Percentiles rank a stretch among this genome's conserved stretches.
phyloP scores from a whole-genome alignment of 2,797 vertebrate genomes.

The Melanotaenia parkinsoni region DNA sequence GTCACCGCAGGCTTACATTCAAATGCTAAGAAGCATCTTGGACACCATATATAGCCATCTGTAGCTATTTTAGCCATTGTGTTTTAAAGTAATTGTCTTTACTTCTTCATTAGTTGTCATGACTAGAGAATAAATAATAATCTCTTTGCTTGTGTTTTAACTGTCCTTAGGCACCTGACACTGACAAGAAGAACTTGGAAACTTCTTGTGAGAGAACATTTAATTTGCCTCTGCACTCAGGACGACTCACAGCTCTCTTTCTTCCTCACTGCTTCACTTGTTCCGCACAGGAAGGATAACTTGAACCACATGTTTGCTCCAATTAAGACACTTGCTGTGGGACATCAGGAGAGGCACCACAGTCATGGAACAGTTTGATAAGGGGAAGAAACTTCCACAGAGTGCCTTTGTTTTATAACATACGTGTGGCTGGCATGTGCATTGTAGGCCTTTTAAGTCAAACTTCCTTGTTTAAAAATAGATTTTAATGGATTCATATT shows the following conservation, averaged over 20 bases:
- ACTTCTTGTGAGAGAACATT: slow-evolving; percentile 46
- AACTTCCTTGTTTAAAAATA: slow-evolving; percentile 1
- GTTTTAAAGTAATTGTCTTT: neutral
- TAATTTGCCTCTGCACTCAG: slow-evolving; percentile 20
- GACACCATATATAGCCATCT: neutral
- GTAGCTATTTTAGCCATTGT: neutral
- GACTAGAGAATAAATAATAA: neutral
- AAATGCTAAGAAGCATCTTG: neutral
- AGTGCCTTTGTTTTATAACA: slow-evolving; percentile 39
- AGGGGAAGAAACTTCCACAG: slow-evolving; percentile 50
- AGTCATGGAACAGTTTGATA: slow-evolving; percentile 62
- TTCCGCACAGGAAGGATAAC: slow-evolving; percentile 64
- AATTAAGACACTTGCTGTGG: slow-evolving; percentile 72
- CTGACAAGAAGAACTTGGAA: slow-evolving; percentile 42
- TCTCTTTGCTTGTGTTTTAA: slow-evolving; percentile 10
- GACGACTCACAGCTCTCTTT: slow-evolving; percentile 37
- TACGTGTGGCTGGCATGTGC: slow-evolving; percentile 31
- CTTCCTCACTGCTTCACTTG: slow-evolving; percentile 29
- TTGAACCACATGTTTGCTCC: slow-evolving; percentile 69
- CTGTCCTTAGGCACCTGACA: slow-evolving; percentile 22
- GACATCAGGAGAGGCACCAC: slow-evolving; percentile 63
- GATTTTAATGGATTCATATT: neutral
- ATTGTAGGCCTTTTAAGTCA: slow-evolving; percentile 20
- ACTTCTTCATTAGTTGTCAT: neutral
- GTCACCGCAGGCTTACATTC: neutral